Percentiles rank a stretch among this genome's conserved stretches.
Evolutionary conservation across 2,113 vertebrate genomes (phyloP).

Genomic region (Onychostoma macrolepis): DNA sequence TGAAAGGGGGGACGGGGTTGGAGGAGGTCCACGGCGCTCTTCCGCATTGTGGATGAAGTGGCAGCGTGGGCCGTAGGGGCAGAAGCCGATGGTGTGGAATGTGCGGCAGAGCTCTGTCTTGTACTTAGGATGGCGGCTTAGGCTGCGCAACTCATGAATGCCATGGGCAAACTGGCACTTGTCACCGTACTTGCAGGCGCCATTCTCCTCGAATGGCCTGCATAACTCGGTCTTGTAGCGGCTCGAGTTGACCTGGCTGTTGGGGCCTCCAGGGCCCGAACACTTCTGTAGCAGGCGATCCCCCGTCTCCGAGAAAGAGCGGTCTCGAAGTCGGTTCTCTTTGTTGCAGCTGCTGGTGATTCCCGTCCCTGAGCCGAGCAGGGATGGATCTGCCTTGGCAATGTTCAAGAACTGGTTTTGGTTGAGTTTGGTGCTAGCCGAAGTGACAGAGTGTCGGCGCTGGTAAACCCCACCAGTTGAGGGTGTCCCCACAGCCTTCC

Average conservation of each 20-base stretch:
- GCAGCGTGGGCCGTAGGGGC: constrained; percentile 94
- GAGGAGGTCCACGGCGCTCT: constrained; percentile 89
- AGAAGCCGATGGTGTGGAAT: constrained; percentile 99
- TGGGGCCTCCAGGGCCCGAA: constrained; percentile 72
- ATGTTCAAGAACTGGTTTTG: constrained; percentile 93
- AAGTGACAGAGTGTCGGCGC: constrained; percentile 92
- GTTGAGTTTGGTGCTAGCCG: constrained; percentile 88
- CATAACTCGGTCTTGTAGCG: constrained; percentile 99
- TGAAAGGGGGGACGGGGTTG: constrained; percentile 73
- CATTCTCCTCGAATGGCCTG: constrained; percentile 96
- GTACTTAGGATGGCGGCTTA: constrained; percentile 98
- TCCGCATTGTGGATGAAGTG: constrained; percentile 99
- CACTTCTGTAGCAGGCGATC: constrained; percentile 89
- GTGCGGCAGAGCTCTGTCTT: constrained; percentile 99
- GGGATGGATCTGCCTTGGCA: constrained; percentile 83
- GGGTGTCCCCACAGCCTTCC: constrained; percentile 96
- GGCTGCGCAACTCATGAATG: constrained; percentile 95
- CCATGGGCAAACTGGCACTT: constrained; percentile 99
- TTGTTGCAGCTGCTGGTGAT: constrained; percentile 80
- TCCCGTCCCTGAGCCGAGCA: constrained; percentile 78
- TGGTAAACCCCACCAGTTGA: constrained; percentile 85
- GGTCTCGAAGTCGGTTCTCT: constrained; percentile 92
- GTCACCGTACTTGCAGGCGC: constrained; percentile 96
- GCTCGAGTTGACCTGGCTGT: constrained; percentile 94
- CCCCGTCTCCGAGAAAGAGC: constrained; percentile 94